These are phyloP conservation scores for Heterodera carotae DNA, from an alignment of 1,140 invertebrate species.

Conservation along the genomic window DNA sequence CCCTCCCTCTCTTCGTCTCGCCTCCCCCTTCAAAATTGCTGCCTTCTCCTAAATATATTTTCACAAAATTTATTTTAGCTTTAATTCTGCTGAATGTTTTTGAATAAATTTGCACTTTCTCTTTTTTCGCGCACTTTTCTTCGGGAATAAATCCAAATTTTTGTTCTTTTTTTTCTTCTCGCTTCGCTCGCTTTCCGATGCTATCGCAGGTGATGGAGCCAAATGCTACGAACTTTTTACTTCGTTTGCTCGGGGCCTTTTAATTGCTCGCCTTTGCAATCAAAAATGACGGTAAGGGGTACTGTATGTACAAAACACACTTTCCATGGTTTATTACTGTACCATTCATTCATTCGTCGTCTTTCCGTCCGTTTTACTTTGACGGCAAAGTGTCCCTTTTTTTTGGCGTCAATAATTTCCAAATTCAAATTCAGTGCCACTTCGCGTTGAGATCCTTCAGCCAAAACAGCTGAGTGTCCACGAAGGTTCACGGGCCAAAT, in stretches of 20 bases:
- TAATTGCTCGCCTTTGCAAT: conserved; percentile 21
- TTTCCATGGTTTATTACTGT: not conserved
- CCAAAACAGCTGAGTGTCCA: conserved; percentile 56
- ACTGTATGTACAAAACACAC: not conserved
- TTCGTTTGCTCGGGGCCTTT: conserved; percentile 6
- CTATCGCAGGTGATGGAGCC: conserved; percentile 17
- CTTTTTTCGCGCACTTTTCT: not conserved
- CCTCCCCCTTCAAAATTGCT: not conserved
- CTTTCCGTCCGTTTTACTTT: not conserved
- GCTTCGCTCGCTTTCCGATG: conserved; percentile 4
- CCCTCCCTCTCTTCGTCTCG: not conserved
- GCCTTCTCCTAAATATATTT: not conserved
- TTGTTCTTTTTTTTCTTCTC: conserved; percentile 9
- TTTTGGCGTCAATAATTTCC: not conserved
- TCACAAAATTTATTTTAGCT: not conserved
- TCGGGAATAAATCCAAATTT: not conserved
- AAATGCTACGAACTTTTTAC: not conserved
- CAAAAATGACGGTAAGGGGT: not conserved
- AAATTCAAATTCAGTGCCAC: conserved; percentile 25
- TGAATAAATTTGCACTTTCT: not conserved
- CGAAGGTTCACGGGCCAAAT: conserved; percentile 59
- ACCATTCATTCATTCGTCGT: not conserved
- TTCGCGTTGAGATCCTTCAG: conserved; percentile 57
- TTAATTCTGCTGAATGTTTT: not conserved
- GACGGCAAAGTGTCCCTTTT: not conserved